Evolutionary conservation across 2,888 invertebrate genomes (phyloP), one percentile per base, ranked within the genome.

Genomic region (Eupithecia tripunctaria): DNA sequence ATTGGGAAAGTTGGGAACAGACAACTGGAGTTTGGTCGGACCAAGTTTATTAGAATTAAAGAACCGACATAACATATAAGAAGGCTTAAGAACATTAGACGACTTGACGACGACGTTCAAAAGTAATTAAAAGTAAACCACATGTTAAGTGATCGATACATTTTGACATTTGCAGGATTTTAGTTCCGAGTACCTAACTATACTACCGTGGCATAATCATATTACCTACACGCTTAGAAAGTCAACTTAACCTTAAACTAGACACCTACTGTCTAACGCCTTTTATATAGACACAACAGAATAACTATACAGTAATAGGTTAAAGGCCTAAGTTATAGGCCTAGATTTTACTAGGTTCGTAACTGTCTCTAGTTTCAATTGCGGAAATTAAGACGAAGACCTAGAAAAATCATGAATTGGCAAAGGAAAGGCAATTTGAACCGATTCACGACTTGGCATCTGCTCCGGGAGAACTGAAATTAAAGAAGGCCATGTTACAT

Each of bases 351-450:
- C 56, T 12, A 25, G 56, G 25, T 56, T 56, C 25, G 14, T 14
- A 14, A 25, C 14, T 14, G 25, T 56, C 12, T 56, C 56, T 25
- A 25, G 25, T 56, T 56, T 8, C 56, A 14, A 25, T 60, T 29
- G 60, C 8, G 29, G 18, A 15, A 29, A 18, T 60, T 18, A 29
- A 18, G 18, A n/a, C 29, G 60, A 15, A 36, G 14, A 41, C 41
- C 12, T 41, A 38, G 38, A 25, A 38, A 63, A 62, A 66, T 63
- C 43, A 67, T 70, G 56, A 70, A 71, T 78, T 78, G 78, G 75
- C 78, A 78, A 67, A 36, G 63, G 38, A 32, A 29, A 78, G 65
- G 63, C 76, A 77, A 79, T 80, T 80, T 38, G 18, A 51, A 64
- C 25, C 70, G 68, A 68, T 69, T 69, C 47, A 56, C 43, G 51